phyloP scores from a whole-genome alignment of 2,888 invertebrate species.

The Periphyllus acericola region DNA sequence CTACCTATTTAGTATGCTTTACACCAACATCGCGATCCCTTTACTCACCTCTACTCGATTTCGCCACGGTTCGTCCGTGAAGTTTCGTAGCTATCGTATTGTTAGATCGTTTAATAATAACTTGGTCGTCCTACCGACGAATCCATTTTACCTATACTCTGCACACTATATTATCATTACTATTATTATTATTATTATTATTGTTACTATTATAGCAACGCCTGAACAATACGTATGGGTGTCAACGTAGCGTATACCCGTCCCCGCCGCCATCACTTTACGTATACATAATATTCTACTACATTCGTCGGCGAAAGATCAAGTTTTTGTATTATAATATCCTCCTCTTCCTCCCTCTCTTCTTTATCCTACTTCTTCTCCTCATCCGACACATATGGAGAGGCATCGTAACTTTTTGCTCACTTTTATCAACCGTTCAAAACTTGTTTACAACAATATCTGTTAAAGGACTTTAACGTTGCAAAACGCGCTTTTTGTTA shows the following conservation, averaged over 20 bases:
- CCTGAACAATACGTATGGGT: not conserved
- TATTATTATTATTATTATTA: not conserved
- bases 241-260: conserved; percentile 1
- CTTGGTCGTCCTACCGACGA: not conserved
- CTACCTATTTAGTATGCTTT: conserved; percentile 52
- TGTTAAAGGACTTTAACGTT: not conserved
- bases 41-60: not conserved
- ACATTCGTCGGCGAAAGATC: not conserved
- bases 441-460: conserved; percentile 10
- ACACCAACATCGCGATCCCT: not conserved
- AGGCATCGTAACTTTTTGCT: not conserved
- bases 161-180: not conserved
- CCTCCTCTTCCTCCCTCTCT: not conserved
- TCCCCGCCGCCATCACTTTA: not conserved
- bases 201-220: not conserved
- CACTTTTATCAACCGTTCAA: not conserved
- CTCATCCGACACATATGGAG: not conserved
- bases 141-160: not conserved
- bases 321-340: conserved; percentile 35
- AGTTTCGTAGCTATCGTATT: conserved; percentile 34
- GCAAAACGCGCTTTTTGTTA: not conserved
- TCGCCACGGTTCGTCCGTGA: not conserved
- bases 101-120: conserved; percentile 38
- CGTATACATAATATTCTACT: not conserved
- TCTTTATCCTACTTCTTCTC: no score